Evolutionary conservation across 2,888 invertebrate genomes (phyloP), one percentile per base, ranked within the genome.

Genomic region (Osedax frankpressi): DNA sequence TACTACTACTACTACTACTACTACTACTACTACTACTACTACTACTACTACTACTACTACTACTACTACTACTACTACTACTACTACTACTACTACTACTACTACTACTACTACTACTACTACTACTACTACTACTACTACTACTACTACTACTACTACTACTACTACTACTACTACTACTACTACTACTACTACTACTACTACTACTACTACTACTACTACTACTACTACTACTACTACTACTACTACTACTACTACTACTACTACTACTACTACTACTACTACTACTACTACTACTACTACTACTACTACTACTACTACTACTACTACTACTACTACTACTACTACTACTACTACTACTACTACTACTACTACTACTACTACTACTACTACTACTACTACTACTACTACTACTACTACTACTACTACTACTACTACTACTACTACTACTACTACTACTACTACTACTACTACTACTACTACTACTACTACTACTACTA

Each of bases 11-110:
- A 27, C 73, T 73, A 27, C 73, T 73, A 27, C 70, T 72, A 59
- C 60, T 73, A 59, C 73, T 73, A 59, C 73, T 72, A 72, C 70
- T 73, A 44, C 73, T 72, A 72, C 73, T 73, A 59, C 73, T 73
- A 73, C 70, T 73, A 73, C 73, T 73, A 72, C 70, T 44, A 44
- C 44, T 44, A 44, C 44, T 44, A 44, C 44, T 44, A 44, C 44
- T 44, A 44, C 44, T 44, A 44, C 44, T 44, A 44, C 44, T 44
- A 44, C 44, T 44, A 44, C 44, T 44, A 44, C 44, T 44, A 44
- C 44, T 44, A 44, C 44, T 44, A 44, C 44, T 44, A 44, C 44
- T 44, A 44, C 44, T 44, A 44, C 44, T 44, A 44, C 44, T 44
- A 44, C 44, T 44, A 44, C 44, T 44, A 44, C 44, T 44, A 44